phyloP scores from a whole-genome alignment of 2,113 vertebrate species.

The Lota lota region DNA sequence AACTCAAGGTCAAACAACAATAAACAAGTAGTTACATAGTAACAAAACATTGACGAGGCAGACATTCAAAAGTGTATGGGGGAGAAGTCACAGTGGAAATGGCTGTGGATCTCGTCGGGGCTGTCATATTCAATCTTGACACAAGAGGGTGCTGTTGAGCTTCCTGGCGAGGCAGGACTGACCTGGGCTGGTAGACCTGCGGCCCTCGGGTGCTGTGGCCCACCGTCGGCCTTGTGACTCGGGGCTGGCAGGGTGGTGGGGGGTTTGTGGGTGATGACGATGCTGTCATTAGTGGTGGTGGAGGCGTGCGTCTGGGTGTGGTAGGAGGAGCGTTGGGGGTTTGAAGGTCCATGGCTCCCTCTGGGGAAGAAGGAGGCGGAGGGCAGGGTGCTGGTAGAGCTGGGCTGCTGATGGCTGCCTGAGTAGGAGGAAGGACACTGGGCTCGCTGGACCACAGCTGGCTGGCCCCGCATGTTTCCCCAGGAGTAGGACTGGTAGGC shows the following conservation, averaged over 20 bases:
- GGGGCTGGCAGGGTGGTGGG: constrained; percentile 19
- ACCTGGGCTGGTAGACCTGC: constrained; percentile 37
- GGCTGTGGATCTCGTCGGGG: constrained; percentile 57
- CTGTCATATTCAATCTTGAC: constrained; percentile 67
- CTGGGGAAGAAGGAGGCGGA: constrained; percentile 49
- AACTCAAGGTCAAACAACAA: background rate
- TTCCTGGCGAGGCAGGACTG: constrained; percentile 43
- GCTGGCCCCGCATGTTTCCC: constrained; percentile 64
- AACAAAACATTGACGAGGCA: background rate
- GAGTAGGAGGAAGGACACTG: constrained; percentile 48
- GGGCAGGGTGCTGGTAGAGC: constrained; percentile 41
- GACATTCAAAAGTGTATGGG: constrained; percentile 68
- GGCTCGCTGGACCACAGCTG: constrained; percentile 48
- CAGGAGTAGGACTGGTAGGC: constrained; percentile 70
- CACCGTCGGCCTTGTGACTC: constrained; percentile 2
- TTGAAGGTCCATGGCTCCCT: constrained; percentile 31
- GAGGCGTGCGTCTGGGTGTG: constrained; percentile 27
- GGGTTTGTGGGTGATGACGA: constrained; percentile 43
- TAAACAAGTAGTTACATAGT: too few relatives aligned
- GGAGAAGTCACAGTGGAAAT: constrained; percentile 76
- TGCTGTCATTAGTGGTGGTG: background rate
- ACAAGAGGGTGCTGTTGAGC: constrained; percentile 48
- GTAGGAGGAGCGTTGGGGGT: constrained; percentile 32
- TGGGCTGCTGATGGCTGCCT: constrained; percentile 45
- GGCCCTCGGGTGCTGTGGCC: constrained; percentile 37